phyloP scores from a whole-genome alignment of 2,113 vertebrate species.

The Mesocricetus auratus region DNA sequence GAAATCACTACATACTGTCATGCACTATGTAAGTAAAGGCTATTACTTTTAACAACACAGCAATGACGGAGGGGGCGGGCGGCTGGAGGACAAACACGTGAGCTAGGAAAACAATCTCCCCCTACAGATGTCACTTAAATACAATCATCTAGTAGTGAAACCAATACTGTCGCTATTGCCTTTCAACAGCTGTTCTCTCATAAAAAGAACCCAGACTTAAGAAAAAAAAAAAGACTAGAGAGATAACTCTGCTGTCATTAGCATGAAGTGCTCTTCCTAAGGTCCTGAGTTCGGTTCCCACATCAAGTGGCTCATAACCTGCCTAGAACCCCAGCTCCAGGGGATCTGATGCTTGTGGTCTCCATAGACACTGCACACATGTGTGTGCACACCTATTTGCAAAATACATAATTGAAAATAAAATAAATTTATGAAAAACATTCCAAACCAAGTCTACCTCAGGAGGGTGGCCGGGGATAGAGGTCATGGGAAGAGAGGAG shows the following conservation, averaged over 20 bases:
- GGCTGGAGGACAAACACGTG: background rate
- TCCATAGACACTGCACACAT: no score
- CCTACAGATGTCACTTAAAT: background rate
- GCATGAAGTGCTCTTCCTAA: background rate
- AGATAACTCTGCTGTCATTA: background rate
- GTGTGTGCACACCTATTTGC: background rate
- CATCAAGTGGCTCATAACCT: no score
- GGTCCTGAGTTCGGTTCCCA: background rate
- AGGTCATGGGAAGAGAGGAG: background rate
- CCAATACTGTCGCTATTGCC: background rate
- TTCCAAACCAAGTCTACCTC: background rate
- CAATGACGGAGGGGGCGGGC: rapidly evolving
- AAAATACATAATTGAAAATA: background rate
- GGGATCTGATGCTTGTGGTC: background rate
- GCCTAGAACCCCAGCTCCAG: no score
- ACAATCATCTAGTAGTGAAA: background rate
- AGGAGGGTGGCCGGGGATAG: background rate
- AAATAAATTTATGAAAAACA: background rate
- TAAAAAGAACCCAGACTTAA: slow-evolving; percentile 10
- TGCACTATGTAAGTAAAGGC: rapidly evolving
- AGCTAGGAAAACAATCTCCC: background rate
- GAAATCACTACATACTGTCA: rapidly evolving
- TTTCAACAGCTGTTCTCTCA: slow-evolving; percentile 7
- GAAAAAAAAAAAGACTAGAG: background rate
- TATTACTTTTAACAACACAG: rapidly evolving